These are phyloP conservation scores for Drosophila mettleri DNA, from an alignment of 2,888 invertebrate species.

Conservation along the genomic window DNA sequence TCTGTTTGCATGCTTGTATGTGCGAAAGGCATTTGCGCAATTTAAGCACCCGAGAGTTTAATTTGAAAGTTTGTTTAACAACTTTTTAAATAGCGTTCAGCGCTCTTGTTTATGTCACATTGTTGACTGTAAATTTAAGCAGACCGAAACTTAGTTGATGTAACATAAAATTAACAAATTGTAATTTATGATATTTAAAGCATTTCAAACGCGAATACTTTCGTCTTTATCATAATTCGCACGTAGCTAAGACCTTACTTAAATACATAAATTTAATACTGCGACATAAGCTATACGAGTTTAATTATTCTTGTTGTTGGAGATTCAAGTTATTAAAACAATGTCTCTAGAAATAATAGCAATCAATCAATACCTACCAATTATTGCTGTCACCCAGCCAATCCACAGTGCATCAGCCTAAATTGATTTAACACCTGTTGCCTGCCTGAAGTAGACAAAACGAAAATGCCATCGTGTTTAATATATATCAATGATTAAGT, in stretches of 20 bases:
- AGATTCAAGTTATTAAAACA: no score
- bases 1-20: neutral
- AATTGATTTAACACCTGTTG: conserved; percentile 26
- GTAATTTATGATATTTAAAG: neutral
- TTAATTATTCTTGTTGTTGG: neutral
- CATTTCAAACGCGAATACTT: neutral
- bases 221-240: neutral
- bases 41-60: conserved; percentile 64
- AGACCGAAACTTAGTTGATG: neutral
- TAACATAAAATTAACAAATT: conserved; percentile 4
- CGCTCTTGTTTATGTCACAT: conserved; percentile 45
- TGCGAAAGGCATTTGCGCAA: conserved; percentile 51
- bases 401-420: neutral
- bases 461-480: neutral
- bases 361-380: conserved; percentile 1
- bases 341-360: neutral
- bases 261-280: neutral
- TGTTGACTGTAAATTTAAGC: conserved; percentile 31
- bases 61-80: conserved; percentile 69
- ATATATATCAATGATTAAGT: neutral
- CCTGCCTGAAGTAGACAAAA: neutral
- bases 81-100: conserved; percentile 66
- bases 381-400: neutral
- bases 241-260: neutral
- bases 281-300: neutral